Base-by-base conservation (phyloP, 1,140 invertebrate species). In the Phthorimaea operculella region DNA sequence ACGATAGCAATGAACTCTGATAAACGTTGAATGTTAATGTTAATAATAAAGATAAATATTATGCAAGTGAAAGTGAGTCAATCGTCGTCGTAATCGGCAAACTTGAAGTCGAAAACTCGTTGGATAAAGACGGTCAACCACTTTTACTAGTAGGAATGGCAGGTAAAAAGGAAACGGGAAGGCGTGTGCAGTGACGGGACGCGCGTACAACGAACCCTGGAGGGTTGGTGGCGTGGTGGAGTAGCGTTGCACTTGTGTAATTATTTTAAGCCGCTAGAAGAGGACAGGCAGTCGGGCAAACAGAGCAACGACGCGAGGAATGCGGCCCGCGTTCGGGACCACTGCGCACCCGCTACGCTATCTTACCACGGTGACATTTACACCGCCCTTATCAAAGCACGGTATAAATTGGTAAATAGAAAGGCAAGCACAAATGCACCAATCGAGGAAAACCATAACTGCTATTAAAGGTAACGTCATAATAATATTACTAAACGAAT, bases 251-350 rank as follows among this genome's bases (percentile, higher is more conserved):
- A 83, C 80, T 79, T 79, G 76, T 81, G 74, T 79, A 81, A 83
- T 81, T 79, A 83, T 83, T 79, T 80, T 83, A 79, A 79, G 76
- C 75, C 64, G 64, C 74, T 76, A 74, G 72, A 73, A 63, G 61
- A 62, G 67, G 67, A 72, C 70, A 73, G 63, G 61, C 60, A 66
- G 66, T 70, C 70, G 66, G 59, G 63, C 65, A 80, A 79, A 76
- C 71, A 62, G 55, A 77, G 60, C 59, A 55, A 64, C 68, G 51
- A 54, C 21, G 21, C 55, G 56, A 68, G 78, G 73, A 75, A 79
- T 79, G 73, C 66, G 61, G 69, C 67, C 70, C 59, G 58, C 62
- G 59, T 69, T 59, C 62, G 68, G 57, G 58, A 63, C 58, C 44
- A 56, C 55, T 39, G 36, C 36, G 10, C 36, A 12, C 36, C 10